Conservation (phyloP, 2,888 invertebrate genomes). For the Pteria penguin region DNA sequence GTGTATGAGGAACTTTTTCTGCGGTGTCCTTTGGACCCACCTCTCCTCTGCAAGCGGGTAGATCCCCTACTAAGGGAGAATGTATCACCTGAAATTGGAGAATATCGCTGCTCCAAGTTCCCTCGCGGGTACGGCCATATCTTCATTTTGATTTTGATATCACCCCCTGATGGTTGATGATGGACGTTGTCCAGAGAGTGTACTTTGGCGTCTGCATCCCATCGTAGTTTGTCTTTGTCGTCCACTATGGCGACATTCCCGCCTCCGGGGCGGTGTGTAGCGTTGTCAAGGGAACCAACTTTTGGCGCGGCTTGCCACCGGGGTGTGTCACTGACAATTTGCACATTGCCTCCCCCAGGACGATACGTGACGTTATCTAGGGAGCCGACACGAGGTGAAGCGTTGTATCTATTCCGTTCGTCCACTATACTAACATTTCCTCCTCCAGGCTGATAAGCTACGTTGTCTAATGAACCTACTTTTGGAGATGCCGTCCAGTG, state of each 20-base stretch:
- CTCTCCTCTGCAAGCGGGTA: not conserved
- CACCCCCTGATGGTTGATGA: constrained; percentile 64
- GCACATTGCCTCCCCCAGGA: constrained; percentile 82
- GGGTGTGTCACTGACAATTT: constrained; percentile 45
- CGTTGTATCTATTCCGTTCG: constrained; percentile 82
- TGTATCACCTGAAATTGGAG: constrained; percentile 28
- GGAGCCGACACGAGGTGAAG: constrained; percentile 92
- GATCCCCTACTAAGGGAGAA: constrained; percentile 1
- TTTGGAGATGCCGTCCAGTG: constrained; percentile 59
- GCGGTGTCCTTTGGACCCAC: not conserved
- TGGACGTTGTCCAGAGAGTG: constrained; percentile 91
- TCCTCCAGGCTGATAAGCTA: constrained; percentile 61
- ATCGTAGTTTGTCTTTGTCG: constrained; percentile 52
- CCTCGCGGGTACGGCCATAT: constrained; percentile 32
- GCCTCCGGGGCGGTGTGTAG: constrained; percentile 59
- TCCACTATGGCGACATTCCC: constrained; percentile 52
- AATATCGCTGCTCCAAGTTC: constrained; percentile 20
- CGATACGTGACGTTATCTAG: constrained; percentile 90
- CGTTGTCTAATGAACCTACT: constrained; percentile 68
- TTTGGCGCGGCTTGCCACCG: constrained; percentile 53
- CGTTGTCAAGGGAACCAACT: constrained; percentile 65
- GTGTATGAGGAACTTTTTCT: constrained; percentile 8
- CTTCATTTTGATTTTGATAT: constrained; percentile 51
- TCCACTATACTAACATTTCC: constrained; percentile 56
- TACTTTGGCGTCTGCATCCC: constrained; percentile 91